Conservation (phyloP, 1,140 invertebrate species). For the Drosophila tsacasi region DNA sequence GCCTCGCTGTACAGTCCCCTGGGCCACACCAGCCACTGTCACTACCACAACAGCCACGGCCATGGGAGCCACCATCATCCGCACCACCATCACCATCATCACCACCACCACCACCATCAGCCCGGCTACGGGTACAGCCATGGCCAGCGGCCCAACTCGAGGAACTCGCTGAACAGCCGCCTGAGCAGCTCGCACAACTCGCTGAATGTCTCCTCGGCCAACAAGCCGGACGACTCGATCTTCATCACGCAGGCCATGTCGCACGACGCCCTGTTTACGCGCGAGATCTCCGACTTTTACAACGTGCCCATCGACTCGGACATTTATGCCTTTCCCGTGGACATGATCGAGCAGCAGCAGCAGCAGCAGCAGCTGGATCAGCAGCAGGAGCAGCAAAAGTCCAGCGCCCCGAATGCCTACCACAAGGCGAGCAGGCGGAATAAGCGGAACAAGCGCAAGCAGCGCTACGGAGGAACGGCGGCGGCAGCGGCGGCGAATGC, state of each 20-base stretch:
- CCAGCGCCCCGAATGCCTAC: slow-evolving; percentile 23
- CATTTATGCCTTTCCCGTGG: slow-evolving; percentile 93
- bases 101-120: slow-evolving; percentile 62
- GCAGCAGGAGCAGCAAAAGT: slow-evolving; percentile 42
- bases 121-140: slow-evolving; percentile 49
- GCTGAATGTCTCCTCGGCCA: slow-evolving; percentile 89
- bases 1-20: slow-evolving; percentile 34
- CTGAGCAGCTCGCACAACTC: slow-evolving; percentile 93
- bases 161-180: slow-evolving; percentile 90
- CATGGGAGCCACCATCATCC: slow-evolving; percentile 56
- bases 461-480: slow-evolving; percentile 54
- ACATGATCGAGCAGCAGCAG: slow-evolving; percentile 88
- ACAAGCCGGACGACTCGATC: slow-evolving; percentile 91
- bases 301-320: slow-evolving; percentile 94
- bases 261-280: slow-evolving; percentile 89
- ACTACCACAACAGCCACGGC: slow-evolving; percentile 33
- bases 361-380: slow-evolving; percentile 54
- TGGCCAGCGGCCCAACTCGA: slow-evolving; percentile 88
- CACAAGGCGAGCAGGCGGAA: slow-evolving; percentile 73
- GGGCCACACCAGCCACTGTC: slow-evolving; percentile 47
- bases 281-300: slow-evolving; percentile 92
- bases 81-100: slow-evolving; percentile 28
- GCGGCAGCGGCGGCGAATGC: slow-evolving; percentile 11
- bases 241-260: slow-evolving; percentile 95
- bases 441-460: slow-evolving; percentile 79